phyloP scores from a whole-genome alignment of 2,888 invertebrate species.

The Philonicus albiceps region DNA sequence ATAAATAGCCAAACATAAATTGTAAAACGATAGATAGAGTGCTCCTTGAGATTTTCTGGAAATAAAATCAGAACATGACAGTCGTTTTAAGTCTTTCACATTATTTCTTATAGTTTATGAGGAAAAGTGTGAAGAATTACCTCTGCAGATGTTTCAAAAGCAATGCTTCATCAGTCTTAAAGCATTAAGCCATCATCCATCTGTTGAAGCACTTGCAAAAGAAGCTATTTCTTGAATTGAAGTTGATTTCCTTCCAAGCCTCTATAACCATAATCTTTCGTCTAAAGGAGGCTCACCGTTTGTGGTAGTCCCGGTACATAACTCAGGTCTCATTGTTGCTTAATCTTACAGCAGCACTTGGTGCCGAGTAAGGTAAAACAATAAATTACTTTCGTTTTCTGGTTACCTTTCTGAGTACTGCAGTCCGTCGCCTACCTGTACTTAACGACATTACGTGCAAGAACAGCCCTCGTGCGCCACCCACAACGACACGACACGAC shows the following conservation, averaged over 20 bases:
- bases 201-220: background rate
- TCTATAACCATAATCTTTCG: background rate
- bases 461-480: background rate
- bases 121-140: background rate
- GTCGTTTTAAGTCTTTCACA: background rate
- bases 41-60: background rate
- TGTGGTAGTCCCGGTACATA: background rate
- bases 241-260: background rate
- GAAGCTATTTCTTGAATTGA: background rate
- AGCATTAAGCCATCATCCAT: background rate
- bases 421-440: background rate
- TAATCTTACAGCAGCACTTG: background rate
- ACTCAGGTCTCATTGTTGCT: background rate
- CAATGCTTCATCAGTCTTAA: background rate
- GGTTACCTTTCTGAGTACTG: constrained; percentile 3
- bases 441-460: constrained; percentile 16
- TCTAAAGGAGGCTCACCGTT: background rate
- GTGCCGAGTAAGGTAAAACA: background rate
- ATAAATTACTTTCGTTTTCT: constrained; percentile 24
- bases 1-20: too few species aligned
- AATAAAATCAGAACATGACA: background rate
- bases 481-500: background rate
- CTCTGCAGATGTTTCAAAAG: background rate
- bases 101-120: background rate
- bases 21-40: too few species aligned